Conservation (phyloP, 2,797 vertebrate genomes). For the Crotalus adamanteus region DNA sequence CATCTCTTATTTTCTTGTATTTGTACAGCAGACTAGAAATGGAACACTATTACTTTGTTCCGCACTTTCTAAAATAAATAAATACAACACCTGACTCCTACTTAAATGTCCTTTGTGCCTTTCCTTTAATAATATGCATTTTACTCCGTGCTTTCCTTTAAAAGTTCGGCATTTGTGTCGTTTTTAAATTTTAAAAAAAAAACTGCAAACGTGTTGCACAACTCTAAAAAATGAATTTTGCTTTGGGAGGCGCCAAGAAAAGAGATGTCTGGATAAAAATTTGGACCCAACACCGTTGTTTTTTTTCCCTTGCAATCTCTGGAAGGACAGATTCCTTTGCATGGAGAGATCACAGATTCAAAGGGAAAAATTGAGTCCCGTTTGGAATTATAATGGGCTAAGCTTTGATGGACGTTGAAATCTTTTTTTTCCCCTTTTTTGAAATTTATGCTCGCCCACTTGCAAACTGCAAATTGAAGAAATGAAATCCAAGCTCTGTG, state of each 20-base stretch:
- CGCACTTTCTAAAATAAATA: neutral
- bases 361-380: neutral
- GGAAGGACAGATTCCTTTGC: neutral
- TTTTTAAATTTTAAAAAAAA: neutral
- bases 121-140: neutral
- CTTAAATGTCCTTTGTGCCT: neutral
- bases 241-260: neutral
- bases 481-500: neutral
- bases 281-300: neutral
- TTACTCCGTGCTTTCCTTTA: neutral
- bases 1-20: neutral
- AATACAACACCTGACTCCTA: neutral
- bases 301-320: neutral
- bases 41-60: neutral
- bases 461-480: neutral
- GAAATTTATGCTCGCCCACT: neutral
- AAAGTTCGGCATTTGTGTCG: neutral
- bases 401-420: neutral
- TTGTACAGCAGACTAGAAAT: neutral
- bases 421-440: neutral
- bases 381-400: neutral
- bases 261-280: neutral
- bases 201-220: neutral
- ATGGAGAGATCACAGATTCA: neutral
- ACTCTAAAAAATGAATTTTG: neutral